These are phyloP conservation scores for Emydoidea blandingii DNA, from an alignment of 2,797 vertebrate genomes.

Conservation along the genomic window DNA sequence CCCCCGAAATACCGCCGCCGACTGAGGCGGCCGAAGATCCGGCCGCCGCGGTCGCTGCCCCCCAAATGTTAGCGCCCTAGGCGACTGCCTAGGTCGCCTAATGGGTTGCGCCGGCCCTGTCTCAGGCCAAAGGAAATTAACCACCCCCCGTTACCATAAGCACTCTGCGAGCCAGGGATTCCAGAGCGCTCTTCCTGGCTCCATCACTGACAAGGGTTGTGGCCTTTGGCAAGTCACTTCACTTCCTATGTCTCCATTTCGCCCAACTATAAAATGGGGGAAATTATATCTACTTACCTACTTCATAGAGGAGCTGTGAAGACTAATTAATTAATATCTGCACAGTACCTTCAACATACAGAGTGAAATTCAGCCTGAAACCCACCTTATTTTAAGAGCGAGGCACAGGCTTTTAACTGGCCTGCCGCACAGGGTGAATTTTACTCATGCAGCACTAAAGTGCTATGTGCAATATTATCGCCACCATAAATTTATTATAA, in stretches of 20 bases:
- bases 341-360: neutral
- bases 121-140: constrained; percentile 5
- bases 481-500: neutral
- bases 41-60: too few relatives aligned
- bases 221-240: constrained; percentile 41
- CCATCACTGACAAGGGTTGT: neutral
- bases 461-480: neutral
- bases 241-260: constrained; percentile 1
- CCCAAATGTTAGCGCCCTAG: too few relatives aligned
- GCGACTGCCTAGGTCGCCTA: too few relatives aligned
- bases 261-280: neutral
- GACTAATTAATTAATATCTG: constrained; percentile 30
- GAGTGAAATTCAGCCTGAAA: neutral
- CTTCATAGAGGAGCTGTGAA: constrained; percentile 30
- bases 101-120: too few relatives aligned
- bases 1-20: too few relatives aligned
- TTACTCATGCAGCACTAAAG: neutral
- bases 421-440: neutral
- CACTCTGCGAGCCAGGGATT: constrained; percentile 13
- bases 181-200: constrained; percentile 3
- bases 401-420: neutral
- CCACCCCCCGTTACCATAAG: neutral
- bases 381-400: neutral
- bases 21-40: too few relatives aligned
- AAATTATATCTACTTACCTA: constrained; percentile 41